Base-by-base conservation (phyloP, 2,888 invertebrate genomes). In the Leptinotarsa juncta region DNA sequence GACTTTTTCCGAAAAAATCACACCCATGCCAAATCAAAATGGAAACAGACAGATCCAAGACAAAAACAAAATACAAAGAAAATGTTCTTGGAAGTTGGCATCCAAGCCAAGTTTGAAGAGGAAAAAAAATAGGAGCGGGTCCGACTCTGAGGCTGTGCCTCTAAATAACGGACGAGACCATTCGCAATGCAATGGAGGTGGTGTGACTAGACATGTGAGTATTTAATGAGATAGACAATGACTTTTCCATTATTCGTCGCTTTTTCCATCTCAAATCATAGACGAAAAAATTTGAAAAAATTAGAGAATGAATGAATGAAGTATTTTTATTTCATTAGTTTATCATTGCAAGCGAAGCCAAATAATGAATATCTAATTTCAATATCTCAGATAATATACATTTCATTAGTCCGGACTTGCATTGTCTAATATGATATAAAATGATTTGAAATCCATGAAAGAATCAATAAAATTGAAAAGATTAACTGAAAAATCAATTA, bases 161-260 rank as follows among this genome's bases (percentile, higher is more conserved):
- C 86, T 94, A 23, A 93, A 93, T 81, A 94, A 94, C 84, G 94
- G 93, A 65, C 90, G 93, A 55, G 94, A 94, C 83, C 94, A 94
- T 83, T 91, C 93, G 20, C 93, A 93, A 83, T 94, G 94, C 83
- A 94, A 94, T 84, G 93, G 93, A 4, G 88, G 88, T 23, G 86
- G 86, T 7, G 84, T 88, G 20, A 83, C 84, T 16, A 81, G 87
- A 80, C 87, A 88, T 73, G 87, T 91, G 87, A 88, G 86, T 80
- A 42, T 62, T 42, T 16, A 5, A 16, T 10, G 26, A 5, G n/a
- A n/a, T 42, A 15, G 42, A 26, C 42, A n/a, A 32, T n/a, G 4
- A n/a, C 12, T 20, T 32, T 62, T 42, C 7, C 62, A n/a, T 42
- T 62, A n/a, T 42, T 42, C 18, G 53, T 42, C 14, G 32, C 57